Base-by-base conservation (phyloP, 2,888 invertebrate genomes). In the Aphelenchoides bicaudatus region DNA sequence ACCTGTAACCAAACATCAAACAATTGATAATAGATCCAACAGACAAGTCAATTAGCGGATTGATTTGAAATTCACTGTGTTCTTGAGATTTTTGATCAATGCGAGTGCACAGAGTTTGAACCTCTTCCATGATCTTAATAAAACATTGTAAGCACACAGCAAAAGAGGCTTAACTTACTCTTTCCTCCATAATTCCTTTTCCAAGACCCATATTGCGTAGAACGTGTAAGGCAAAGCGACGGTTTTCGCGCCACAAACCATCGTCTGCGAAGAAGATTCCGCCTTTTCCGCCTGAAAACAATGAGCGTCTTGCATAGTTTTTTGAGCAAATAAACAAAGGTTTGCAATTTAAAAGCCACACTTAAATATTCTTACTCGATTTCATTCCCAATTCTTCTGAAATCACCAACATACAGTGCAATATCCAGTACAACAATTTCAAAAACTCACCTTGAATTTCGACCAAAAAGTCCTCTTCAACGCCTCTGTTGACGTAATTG, bases 1-100 rank as follows among this genome's bases (percentile, higher is more conserved):
- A n/a, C n/a, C 58, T 25, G 25, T 30, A 61, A 23, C 47, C 47
- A 16, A 46, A 28, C 47, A 58, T 25, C 10, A 58, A 34, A 16
- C 21, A 27, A 27, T 58, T 58, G 38, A 58, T 58, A 19, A 58
- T 59, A 13, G 56, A 58, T 0, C 59, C 59, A 21, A 58, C 48
- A 39, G 47, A 27, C 8, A 59, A 23, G 38, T 58, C 58, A 23
- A 58, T 21, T n/a, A 43, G 43, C n/a, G 16, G 21, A 25, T 43
- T 25, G 10, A 43, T 8, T 19, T 8, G 16, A 6, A 43, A 19
- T 10, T 21, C 6, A 21, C 43, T 25, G 43, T 43, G 10, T 8
- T 43, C 25, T n/a, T 10, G 16, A 8, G 16, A 6, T 8, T 21
- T n/a, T 25, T 43, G 16, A 43, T 43, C 23, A 8, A 43, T 21